Base-by-base conservation (phyloP, 2,888 invertebrate species). In the Phalera bucephala region DNA sequence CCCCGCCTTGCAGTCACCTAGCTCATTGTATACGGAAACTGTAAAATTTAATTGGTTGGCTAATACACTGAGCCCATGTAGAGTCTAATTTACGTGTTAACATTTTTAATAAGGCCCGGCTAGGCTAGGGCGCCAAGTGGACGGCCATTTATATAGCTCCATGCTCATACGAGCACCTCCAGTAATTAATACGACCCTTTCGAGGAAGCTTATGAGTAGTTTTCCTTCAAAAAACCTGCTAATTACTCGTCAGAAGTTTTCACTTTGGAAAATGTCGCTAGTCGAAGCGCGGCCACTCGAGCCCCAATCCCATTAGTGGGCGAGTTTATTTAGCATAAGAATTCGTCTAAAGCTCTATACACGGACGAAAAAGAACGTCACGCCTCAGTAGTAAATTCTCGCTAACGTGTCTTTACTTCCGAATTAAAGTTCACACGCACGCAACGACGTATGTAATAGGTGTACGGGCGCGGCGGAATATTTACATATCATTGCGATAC, bases 401-500 rank as follows among this genome's bases (percentile, higher is more conserved):
- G 50, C 64, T 74, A 78, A 82, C 77, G 66, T 77, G 78, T 83
- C 83, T 82, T 81, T 76, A 79, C 79, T 76, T 80, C 82, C 79
- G 82, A 86, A 86, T 85, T 82, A 82, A 73, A 80, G 83, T 69
- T 66, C 59, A 59, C 78, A 78, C 82, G 75, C 87, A 87, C 87
- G 88, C 88, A 58, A 82, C 71, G 52, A 49, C 38, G 61, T 60
- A 64, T 54, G 74, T 81, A 83, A 80, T 81, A 78, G 79, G 71
- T 57, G 63, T 57, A 48, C 46, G 63, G 86, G 87, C 61, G 84
- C 76, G 87, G 75, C 79, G 39, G 75, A 72, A 82, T 88, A 89
- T 89, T 89, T 88, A 89, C 88, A 89, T 89, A 88, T 88, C 88
- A 87, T 89, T 85, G 89, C 84, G 80, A 84, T 87, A 84, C 80